Percentiles rank a stretch among this genome's conserved stretches.
phyloP scores from a whole-genome alignment of 2,113 vertebrate species.

The Centropus bengalensis region DNA sequence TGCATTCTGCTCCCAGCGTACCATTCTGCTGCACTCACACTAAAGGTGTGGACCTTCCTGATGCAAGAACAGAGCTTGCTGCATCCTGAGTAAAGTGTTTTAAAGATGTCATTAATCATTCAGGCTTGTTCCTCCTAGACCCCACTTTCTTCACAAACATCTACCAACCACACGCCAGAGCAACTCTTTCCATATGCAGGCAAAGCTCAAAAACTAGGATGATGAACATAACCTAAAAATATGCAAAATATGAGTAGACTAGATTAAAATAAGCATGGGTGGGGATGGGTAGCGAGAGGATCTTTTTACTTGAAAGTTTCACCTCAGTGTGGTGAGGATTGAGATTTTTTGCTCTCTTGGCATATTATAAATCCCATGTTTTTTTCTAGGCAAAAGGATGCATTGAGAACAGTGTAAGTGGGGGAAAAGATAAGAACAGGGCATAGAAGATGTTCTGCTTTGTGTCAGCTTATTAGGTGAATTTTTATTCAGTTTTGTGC shows the following conservation, averaged over 20 bases:
- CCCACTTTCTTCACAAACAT: not conserved
- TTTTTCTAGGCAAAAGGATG: conserved; percentile 19
- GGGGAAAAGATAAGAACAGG: not conserved
- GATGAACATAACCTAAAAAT: not conserved
- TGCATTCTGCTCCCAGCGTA: not conserved
- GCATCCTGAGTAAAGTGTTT: not conserved
- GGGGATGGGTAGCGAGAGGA: not conserved
- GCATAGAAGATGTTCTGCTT: not conserved
- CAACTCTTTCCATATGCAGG: not conserved
- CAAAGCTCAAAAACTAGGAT: not conserved
- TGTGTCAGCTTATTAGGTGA: not conserved
- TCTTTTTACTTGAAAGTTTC: not conserved
- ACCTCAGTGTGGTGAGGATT: not conserved
- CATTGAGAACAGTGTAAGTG: not conserved
- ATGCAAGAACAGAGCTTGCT: not conserved
- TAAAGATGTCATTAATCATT: not conserved
- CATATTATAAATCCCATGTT: not conserved
- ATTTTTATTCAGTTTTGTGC: not conserved
- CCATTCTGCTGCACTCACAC: not conserved
- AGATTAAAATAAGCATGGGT: not conserved
- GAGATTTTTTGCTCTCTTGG: not conserved
- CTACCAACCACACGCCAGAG: not conserved
- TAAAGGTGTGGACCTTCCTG: not conserved
- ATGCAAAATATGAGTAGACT: not conserved
- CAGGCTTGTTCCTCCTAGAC: not conserved